Evolutionary conservation across 2,113 vertebrate genomes (phyloP).

Genomic region (Labeo rohita): DNA sequence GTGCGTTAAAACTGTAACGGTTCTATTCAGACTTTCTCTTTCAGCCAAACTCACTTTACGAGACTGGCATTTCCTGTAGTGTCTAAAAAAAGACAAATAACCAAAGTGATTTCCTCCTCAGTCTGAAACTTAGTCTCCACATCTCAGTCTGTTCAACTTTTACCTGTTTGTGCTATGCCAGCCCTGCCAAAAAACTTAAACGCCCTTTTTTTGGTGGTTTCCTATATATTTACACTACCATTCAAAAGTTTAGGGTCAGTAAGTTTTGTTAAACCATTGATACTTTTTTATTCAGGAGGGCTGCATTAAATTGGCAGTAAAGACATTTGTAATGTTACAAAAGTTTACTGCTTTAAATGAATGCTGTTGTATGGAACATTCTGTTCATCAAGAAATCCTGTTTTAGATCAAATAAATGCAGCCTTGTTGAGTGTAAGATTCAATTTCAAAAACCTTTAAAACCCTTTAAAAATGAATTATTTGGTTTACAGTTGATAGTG

Average conservation of each 20-base stretch:
- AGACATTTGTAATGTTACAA: too few relatives aligned
- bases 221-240: not conserved
- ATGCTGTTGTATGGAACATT: too few relatives aligned
- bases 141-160: not conserved
- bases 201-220: not conserved
- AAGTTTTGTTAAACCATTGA: too few relatives aligned
- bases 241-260: too few relatives aligned
- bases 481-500: not conserved
- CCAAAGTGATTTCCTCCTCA: not conserved
- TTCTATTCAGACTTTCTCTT: not conserved
- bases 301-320: too few relatives aligned
- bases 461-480: too few relatives aligned
- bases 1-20: not conserved
- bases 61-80: slow-evolving; percentile 10
- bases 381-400: too few relatives aligned
- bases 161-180: not conserved
- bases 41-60: not conserved
- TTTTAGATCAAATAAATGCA: too few relatives aligned
- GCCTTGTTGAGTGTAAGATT: too few relatives aligned
- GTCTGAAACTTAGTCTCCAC: not conserved
- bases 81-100: slow-evolving; percentile 10
- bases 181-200: not conserved
- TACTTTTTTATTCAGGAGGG: too few relatives aligned
- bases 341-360: too few relatives aligned
- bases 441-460: too few relatives aligned